phyloP scores from a whole-genome alignment of 2,113 vertebrate genomes.

The Larimichthys polyactis region DNA sequence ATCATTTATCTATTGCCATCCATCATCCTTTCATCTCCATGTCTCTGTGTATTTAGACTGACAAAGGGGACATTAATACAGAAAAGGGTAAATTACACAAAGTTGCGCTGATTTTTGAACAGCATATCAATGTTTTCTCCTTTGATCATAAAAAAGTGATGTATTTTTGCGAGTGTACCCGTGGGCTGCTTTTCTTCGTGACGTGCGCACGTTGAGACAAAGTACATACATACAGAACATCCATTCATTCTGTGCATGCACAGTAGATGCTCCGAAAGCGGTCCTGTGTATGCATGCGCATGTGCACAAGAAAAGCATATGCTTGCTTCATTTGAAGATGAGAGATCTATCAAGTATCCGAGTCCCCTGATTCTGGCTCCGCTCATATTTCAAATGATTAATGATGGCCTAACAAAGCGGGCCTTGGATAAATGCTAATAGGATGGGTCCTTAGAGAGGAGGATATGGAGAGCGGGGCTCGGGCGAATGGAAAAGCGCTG shows the following conservation, averaged over 20 bases:
- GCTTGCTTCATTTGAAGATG: constrained; percentile 69
- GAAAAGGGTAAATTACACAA: constrained; percentile 54
- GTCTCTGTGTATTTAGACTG: constrained; percentile 58
- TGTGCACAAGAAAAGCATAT: constrained; percentile 64
- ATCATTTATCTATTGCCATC: constrained; percentile 75
- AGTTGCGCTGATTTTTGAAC: constrained; percentile 26
- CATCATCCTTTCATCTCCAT: constrained; percentile 76
- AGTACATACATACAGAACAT: not conserved
- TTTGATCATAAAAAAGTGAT: constrained; percentile 14
- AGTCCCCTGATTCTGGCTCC: constrained; percentile 64
- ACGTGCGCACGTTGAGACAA: not conserved
- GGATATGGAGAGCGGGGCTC: constrained; percentile 67
- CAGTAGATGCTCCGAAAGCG: constrained; percentile 6
- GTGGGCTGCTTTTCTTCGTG: not conserved
- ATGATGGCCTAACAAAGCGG: constrained; percentile 82
- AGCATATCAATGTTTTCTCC: not conserved
- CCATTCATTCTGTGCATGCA: constrained; percentile 6
- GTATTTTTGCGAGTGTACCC: not conserved
- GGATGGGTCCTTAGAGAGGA: constrained; percentile 78
- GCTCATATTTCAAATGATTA: constrained; percentile 85
- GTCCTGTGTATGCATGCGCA: constrained; percentile 18
- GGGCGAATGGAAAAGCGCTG: constrained; percentile 65
- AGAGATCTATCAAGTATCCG: constrained; percentile 73
- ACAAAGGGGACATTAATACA: constrained; percentile 58
- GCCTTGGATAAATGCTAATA: constrained; percentile 83